Evolutionary conservation across 2,797 vertebrate species (phyloP), one percentile per base, ranked within the genome.

Genomic region (Nyctibius grandis): DNA sequence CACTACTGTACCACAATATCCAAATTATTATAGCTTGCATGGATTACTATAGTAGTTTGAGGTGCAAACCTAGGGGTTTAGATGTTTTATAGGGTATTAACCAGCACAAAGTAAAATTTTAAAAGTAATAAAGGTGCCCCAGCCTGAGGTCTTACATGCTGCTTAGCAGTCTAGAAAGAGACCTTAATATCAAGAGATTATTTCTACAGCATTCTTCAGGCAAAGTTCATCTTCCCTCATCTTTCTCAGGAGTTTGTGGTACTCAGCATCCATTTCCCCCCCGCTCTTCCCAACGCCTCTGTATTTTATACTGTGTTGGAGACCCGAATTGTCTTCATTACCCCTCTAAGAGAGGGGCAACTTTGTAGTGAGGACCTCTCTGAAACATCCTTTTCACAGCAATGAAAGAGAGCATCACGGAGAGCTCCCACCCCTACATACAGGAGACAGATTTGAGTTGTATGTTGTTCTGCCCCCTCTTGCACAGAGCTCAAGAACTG

Each of bases 301-400:
- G 16, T 31, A 28, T 80, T 81, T 75, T 31, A 59, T 31, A 18
- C 38, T 50, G 28, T 40, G 13, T 19, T 78, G 36, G 59, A 85
- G 11, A 61, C 4, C 8, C 3, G 0, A 1, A 4, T 3, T 72
- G 25, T 75, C 21, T 65, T 67, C 9, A 22, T 20, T 21, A n/a
- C 4, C 3, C 4, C 5, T 6, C 15, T 22, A 36, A 75, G 33
- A 78, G 21, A 54, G 26, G 4, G 5, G 12, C 33, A 81, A 16
- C 40, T 83, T 36, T n/a, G 20, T 42, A 79, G 38, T 3, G 11
- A 63, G 50, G 8, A 48, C 10, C 6, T 17, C 48, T 36, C 31
- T 1, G 3, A 44, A 42, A 19, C 9, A 44, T 23, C 22, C 25
- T 48, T 57, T 40, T 19, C 28, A 48, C n/a, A 65, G 28, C 45